These are phyloP conservation scores for Mamestra configurata DNA, from an alignment of 1,140 invertebrate species.

Conservation along the genomic window DNA sequence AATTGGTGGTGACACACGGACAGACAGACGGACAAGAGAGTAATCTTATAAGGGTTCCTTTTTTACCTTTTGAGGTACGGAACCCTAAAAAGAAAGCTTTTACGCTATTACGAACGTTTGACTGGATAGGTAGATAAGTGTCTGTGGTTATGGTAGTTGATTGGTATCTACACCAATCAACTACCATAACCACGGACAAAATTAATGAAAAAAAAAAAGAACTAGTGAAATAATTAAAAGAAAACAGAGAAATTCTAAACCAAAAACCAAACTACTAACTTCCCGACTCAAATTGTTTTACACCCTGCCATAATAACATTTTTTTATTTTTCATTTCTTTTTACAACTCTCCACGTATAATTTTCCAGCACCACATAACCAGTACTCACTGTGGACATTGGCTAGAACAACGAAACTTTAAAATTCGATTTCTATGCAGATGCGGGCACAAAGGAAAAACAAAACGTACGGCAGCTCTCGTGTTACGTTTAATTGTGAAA, in stretches of 20 bases:
- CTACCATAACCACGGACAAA: too few relatives aligned
- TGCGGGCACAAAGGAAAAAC: slow-evolving; percentile 26
- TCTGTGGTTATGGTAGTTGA: too few relatives aligned
- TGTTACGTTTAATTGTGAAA: slow-evolving; percentile 23
- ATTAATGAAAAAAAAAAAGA: too few relatives aligned
- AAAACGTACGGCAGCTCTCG: slow-evolving; percentile 1
- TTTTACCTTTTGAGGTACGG: too few relatives aligned
- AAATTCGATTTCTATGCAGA: slow-evolving; percentile 41
- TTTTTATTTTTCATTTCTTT: neutral
- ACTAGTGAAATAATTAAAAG: too few relatives aligned
- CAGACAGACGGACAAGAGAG: too few relatives aligned
- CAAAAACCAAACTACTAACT: neutral
- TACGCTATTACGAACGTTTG: too few relatives aligned
- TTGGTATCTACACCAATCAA: too few relatives aligned
- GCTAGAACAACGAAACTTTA: slow-evolving; percentile 11
- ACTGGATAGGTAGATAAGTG: too few relatives aligned
- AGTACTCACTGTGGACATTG: slow-evolving; percentile 1
- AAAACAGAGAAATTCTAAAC: neutral
- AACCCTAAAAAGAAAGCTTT: too few relatives aligned
- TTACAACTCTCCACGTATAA: neutral
- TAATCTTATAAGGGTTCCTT: too few relatives aligned
- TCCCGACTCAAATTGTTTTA: neutral
- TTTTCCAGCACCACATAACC: neutral
- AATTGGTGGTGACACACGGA: too few relatives aligned
- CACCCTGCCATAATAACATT: neutral